These are phyloP conservation scores for Lepidochitona cinerea DNA, from an alignment of 2,888 invertebrate genomes.

Conservation along the genomic window DNA sequence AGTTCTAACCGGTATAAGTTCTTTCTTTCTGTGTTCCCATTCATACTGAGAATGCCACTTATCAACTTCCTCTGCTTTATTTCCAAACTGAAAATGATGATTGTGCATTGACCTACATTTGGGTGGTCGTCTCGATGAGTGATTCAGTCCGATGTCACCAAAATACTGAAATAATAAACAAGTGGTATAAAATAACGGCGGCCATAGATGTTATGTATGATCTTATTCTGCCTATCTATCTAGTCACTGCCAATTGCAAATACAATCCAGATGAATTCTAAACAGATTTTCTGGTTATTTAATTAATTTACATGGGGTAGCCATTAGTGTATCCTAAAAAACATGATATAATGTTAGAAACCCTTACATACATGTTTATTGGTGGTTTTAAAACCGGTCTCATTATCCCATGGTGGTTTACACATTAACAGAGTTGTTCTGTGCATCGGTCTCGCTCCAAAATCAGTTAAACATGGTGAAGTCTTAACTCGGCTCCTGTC, in stretches of 20 bases:
- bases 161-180: constrained; percentile 51
- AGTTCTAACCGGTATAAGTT: constrained; percentile 58
- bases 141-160: constrained; percentile 54
- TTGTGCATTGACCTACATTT: constrained; percentile 57
- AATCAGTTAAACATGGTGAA: constrained; percentile 39
- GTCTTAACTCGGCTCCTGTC: constrained; percentile 31
- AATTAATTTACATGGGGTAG: background rate
- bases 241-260: too few relatives aligned
- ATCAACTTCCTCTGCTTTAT: constrained; percentile 27
- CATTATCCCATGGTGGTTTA: constrained; percentile 50
- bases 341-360: too few relatives aligned
- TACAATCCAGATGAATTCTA: background rate
- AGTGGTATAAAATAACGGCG: too few relatives aligned
- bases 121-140: constrained; percentile 43
- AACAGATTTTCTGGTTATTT: background rate
- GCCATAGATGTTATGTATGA: too few relatives aligned
- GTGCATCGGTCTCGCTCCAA: constrained; percentile 61
- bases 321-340: too few relatives aligned
- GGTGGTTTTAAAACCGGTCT: constrained; percentile 50
- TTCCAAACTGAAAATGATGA: constrained; percentile 49
- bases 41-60: constrained; percentile 53
- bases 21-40: constrained; percentile 46
- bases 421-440: constrained; percentile 49
- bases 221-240: too few relatives aligned
- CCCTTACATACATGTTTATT: constrained; percentile 45